These are phyloP conservation scores for Chlamydotis undulata DNA, from an alignment of 2,113 vertebrate genomes.

Conservation along the genomic window DNA sequence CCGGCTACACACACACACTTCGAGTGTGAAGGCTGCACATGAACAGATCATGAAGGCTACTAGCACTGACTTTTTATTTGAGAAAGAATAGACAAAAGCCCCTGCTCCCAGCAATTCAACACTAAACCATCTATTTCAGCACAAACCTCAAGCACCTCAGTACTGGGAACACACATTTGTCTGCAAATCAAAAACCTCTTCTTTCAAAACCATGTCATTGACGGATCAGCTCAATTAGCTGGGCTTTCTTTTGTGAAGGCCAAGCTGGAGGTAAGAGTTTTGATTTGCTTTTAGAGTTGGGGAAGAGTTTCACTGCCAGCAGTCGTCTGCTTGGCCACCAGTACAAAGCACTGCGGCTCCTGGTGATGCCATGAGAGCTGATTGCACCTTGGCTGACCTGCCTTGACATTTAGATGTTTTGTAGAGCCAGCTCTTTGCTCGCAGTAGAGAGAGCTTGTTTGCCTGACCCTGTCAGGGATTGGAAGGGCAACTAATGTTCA, in stretches of 20 bases:
- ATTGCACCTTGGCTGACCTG: constrained; percentile 47
- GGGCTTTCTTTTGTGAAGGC: constrained; percentile 8
- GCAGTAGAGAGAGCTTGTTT: not conserved
- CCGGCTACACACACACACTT: fast-evolving
- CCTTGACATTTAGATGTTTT: not conserved
- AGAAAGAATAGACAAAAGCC: not conserved
- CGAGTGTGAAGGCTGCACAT: not conserved
- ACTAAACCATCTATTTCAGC: not conserved
- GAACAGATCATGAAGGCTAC: not conserved
- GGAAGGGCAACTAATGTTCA: not conserved
- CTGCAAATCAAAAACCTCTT: constrained; percentile 23
- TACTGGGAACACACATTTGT: not conserved
- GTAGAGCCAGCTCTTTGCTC: not conserved
- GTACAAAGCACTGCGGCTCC: not conserved
- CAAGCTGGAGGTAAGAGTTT: constrained; percentile 6
- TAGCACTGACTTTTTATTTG: not conserved
- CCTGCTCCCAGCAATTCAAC: not conserved
- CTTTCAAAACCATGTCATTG: constrained; percentile 1
- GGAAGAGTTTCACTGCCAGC: not conserved
- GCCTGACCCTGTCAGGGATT: not conserved
- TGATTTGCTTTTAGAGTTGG: constrained; percentile 5
- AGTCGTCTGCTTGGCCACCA: not conserved
- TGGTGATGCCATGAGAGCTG: not conserved
- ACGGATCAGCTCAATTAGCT: not conserved
- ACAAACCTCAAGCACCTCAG: not conserved